Conservation (phyloP, 2,888 invertebrate species). For the Macaria notata region DNA sequence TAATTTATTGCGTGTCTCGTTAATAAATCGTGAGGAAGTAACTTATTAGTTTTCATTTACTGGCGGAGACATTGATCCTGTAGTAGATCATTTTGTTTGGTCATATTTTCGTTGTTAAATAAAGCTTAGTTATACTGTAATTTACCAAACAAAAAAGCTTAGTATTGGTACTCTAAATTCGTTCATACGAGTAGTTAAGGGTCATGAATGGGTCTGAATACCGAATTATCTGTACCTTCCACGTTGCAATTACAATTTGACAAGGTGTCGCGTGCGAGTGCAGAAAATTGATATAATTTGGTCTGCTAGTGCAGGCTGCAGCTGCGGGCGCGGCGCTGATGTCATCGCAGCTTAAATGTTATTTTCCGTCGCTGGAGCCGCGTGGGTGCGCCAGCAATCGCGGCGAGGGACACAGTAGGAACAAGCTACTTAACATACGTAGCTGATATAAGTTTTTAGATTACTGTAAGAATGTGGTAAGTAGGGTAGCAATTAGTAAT, state of each 20-base stretch:
- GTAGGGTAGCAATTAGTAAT: too few species aligned
- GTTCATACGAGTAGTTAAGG: too few species aligned
- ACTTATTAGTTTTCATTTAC: slow-evolving; percentile 38
- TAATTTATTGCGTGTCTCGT: slow-evolving; percentile 59
- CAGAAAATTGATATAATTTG: slow-evolving; percentile 21
- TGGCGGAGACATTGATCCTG: slow-evolving; percentile 29
- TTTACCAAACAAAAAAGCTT: too few species aligned
- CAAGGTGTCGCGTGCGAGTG: neutral
- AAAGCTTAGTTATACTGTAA: too few species aligned
- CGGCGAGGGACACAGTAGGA: slow-evolving; percentile 51
- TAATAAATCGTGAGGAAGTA: slow-evolving; percentile 49
- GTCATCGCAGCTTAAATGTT: slow-evolving; percentile 76
- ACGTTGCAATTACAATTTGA: neutral
- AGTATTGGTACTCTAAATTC: too few species aligned
- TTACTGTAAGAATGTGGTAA: too few species aligned
- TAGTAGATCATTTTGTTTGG: neutral
- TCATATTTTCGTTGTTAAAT: neutral
- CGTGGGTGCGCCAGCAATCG: slow-evolving; percentile 69
- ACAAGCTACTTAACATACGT: neutral
- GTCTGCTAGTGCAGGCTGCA: slow-evolving; percentile 52
- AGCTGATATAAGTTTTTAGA: too few species aligned
- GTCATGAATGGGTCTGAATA: too few species aligned
- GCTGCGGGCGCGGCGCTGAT: slow-evolving; percentile 76
- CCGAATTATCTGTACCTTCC: too few species aligned
- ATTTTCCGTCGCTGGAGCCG: slow-evolving; percentile 69